A percentile compares a stretch with the other conserved stretches of the same genome.
These are phyloP conservation scores for Aegotheles bennettii DNA, from an alignment of 2,113 vertebrate species.

Conservation along the genomic window DNA sequence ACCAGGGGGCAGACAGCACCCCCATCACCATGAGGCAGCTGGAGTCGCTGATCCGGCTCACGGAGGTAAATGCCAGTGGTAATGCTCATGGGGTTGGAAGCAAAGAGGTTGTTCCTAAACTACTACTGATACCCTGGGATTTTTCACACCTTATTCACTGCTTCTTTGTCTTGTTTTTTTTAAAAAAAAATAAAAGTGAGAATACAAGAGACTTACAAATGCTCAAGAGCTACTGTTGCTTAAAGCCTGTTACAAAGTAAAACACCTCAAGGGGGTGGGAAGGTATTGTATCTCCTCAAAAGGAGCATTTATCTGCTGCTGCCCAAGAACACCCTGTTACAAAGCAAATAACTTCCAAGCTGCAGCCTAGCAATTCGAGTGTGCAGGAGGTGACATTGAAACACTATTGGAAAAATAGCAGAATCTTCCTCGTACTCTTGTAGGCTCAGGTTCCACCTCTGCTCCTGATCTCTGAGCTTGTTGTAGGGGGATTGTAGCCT, in stretches of 20 bases:
- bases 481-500: neutral
- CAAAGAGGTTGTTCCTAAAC: neutral
- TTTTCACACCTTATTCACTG: neutral
- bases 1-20: conserved; percentile 81
- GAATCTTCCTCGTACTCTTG: neutral
- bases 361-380: neutral
- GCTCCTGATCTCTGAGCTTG: neutral
- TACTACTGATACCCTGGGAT: neutral
- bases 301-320: neutral
- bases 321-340: neutral
- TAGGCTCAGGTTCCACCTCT: neutral
- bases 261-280: neutral
- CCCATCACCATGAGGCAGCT: conserved; percentile 97
- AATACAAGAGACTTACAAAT: neutral
- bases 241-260: neutral
- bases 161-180: neutral
- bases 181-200: neutral
- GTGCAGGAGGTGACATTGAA: neutral
- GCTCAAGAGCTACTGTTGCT: neutral
- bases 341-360: neutral
- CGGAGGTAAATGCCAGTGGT: conserved; percentile 76
- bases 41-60: conserved; percentile 92
- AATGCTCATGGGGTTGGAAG: neutral
- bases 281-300: no score
- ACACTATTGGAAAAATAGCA: neutral